Evolutionary conservation across 2,797 vertebrate species (phyloP), one percentile per base, ranked within the genome.

Genomic region (Myotis findleyi): DNA sequence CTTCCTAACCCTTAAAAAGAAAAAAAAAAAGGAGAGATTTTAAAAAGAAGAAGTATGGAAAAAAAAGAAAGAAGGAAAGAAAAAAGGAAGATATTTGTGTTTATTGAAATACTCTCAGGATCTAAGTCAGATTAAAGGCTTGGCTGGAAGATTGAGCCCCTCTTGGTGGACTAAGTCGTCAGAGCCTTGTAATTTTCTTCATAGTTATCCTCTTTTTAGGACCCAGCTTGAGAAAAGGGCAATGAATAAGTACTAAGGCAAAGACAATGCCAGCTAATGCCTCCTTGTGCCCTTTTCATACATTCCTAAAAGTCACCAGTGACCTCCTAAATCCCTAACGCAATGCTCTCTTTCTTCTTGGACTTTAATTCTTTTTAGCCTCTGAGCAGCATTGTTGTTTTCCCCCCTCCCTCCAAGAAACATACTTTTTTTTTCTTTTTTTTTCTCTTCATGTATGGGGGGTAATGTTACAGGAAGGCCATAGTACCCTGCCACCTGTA

Each of bases 321-420:
- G 36, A 57, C 13, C 13, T 88, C 18, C 47, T 93, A 44, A 93
- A 87, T 84, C 49, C 20, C 87, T 92, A 90, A 85, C 59, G 11
- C 25, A 64, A 21, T 3, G 23, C 7, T 93, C 1, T 95, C 57
- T n/a, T 93, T 94, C 51, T 36, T 93, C 51, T 72, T 91, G 17
- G 27, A 62, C 47, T 82, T 93, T 27, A 82, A 77, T 89, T 91
- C 57, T 57, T 53, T 92, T 92, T 87, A 66, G 6, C 49, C 11
- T 53, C 21, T 53, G 38, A 80, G 27, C 17, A 75, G 6, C 38
- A 72, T 47, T 18, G 2, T 62, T 80, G 27, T 64, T 62, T 49
- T 4, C 62, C 38, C 18, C 20, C 25, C 5, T 11, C 3, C 17
- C 30, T 4, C 2, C 7, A 66, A 62, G 57, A 59, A 59, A 59